Base-by-base conservation (phyloP, 2,888 invertebrate genomes). In the Phalera bucephala region DNA sequence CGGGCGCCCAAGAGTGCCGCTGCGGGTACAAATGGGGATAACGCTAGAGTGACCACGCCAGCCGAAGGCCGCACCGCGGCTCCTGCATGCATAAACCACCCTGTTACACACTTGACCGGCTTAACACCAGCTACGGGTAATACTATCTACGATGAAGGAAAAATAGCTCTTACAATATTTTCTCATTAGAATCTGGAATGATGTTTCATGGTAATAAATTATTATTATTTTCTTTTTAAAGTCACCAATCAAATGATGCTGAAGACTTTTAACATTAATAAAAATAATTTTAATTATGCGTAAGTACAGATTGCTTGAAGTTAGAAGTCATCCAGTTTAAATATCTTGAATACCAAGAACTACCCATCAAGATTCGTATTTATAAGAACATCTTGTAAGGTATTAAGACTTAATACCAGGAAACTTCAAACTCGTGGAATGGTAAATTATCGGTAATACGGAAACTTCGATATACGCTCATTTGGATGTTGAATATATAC, bases 1-100 rank as follows among this genome's bases (percentile, higher is more conserved):
- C 94, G 92, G 81, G 94, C 94, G 81, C 94, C 94, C 91, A 94
- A 91, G 77, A 94, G 92, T 87, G 94, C 94, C 91, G 94, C 94
- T 94, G 93, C 93, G 90, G 90, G 90, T 86, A 90, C 90, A 90
- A 90, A 90, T 89, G 90, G 90, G 86, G 90, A 90, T 89, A 90
- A 90, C 87, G 90, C 90, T 89, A 90, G 90, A 90, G 90, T 90
- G 89, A 90, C 90, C 85, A 90, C 90, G 77, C 90, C 90, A 78
- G 90, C 90, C 73, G 90, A 90, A 72, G 90, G 90, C 88, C 90
- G 89, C 90, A 89, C 87, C 85, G 89, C 89, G 87, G 87, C 87
- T 83, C 89, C 89, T 89, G 89, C 74, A 82, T 80, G 83, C 80
- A 84, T 64, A 89, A 88, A 89, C 87, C 84, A 86, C 87, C 81